A percentile compares a stretch with the other conserved stretches of the same genome.
phyloP scores from a whole-genome alignment of 2,113 vertebrate genomes.

The Perca schrenkii region DNA sequence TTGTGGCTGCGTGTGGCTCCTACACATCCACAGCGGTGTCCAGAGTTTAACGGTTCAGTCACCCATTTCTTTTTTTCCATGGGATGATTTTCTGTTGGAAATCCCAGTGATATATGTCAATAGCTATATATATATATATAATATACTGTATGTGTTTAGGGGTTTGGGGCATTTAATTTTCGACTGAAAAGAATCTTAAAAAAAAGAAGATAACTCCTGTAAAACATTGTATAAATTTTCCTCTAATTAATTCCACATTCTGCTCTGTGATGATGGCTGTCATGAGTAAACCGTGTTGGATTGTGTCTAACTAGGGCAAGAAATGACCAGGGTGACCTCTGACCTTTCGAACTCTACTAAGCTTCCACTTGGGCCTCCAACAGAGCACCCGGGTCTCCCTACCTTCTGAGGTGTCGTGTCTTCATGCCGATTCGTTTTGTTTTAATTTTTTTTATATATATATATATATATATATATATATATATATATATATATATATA shows the following conservation, averaged over 20 bases:
- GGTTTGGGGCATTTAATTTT: constrained; percentile 59
- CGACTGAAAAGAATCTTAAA: constrained; percentile 33
- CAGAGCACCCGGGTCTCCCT: constrained; percentile 61
- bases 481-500: not conserved
- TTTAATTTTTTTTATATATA: constrained; percentile 3
- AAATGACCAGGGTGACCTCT: constrained; percentile 53
- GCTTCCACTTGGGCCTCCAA: constrained; percentile 46
- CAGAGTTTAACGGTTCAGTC: constrained; percentile 41
- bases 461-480: not conserved
- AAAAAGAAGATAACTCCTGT: constrained; percentile 31
- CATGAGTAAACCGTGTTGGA: constrained; percentile 13
- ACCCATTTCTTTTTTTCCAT: constrained; percentile 40
- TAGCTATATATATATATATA: constrained; percentile 32
- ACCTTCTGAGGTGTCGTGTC: constrained; percentile 85
- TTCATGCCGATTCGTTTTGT: constrained; percentile 83
- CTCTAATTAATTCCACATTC: constrained; percentile 18
- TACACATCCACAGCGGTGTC: constrained; percentile 21
- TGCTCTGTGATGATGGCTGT: constrained; percentile 13
- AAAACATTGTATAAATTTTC: constrained; percentile 41
- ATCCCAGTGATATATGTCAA: constrained; percentile 46
- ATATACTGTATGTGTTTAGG: constrained; percentile 13
- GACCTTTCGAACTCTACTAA: constrained; percentile 45
- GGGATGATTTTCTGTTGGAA: constrained; percentile 34
- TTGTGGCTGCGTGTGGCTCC: constrained; percentile 17
- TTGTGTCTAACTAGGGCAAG: constrained; percentile 36